A percentile compares a stretch with the other conserved stretches of the same genome.
Evolutionary conservation across 2,113 vertebrate genomes (phyloP).

Genomic region (Tachycineta bicolor): DNA sequence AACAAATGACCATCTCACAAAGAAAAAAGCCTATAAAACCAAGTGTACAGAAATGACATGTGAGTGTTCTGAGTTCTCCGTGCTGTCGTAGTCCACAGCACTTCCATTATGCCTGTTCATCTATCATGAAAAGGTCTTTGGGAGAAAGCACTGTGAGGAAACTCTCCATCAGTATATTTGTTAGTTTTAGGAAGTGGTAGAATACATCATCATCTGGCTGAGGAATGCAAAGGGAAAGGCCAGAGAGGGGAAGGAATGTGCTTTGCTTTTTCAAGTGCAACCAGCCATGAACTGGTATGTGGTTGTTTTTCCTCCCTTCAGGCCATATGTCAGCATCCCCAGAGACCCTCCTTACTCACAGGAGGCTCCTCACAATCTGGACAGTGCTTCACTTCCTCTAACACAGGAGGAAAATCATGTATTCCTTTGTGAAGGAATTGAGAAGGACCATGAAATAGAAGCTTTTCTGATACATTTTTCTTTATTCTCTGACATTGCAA

Average conservation of each 20-base stretch:
- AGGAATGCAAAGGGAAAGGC: not conserved
- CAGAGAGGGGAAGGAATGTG: not conserved
- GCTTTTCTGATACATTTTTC: not conserved
- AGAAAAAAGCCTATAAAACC: not conserved
- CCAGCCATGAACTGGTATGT: not conserved
- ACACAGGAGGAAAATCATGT: not conserved
- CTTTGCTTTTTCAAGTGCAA: not conserved
- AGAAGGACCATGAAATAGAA: not conserved
- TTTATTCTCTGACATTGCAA: not conserved
- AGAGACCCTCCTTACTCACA: fast-evolving
- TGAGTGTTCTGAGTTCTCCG: not conserved
- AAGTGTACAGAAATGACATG: not conserved
- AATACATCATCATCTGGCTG: not conserved
- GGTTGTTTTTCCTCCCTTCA: not conserved
- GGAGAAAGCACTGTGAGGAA: not conserved
- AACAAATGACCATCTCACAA: not conserved
- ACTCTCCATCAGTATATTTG: not conserved
- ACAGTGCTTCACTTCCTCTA: not conserved
- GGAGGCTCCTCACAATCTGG: not conserved
- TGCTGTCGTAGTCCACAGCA: not conserved
- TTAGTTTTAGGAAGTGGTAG: not conserved
- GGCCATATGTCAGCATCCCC: fast-evolving
- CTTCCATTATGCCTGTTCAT: not conserved
- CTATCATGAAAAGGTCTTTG: not conserved
- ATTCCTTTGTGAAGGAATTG: not conserved